These are phyloP conservation scores for Hirtodrosophila trivittata DNA, from an alignment of 2,888 invertebrate genomes.

Conservation along the genomic window DNA sequence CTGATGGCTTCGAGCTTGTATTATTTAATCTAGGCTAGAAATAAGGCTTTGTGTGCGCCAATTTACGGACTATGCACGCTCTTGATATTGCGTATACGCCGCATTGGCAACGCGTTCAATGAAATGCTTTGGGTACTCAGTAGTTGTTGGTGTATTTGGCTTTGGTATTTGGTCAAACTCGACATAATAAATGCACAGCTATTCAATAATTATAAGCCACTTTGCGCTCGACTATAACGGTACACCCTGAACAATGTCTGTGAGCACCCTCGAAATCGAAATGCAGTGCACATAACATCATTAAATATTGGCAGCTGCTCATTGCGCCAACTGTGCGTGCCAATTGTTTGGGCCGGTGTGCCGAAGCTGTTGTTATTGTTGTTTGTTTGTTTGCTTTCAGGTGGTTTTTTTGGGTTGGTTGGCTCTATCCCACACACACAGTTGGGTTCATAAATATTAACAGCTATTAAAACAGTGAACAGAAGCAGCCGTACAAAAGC, in stretches of 20 bases:
- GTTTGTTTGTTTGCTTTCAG: constrained; percentile 10
- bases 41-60: no score
- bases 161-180: neutral
- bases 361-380: constrained; percentile 10
- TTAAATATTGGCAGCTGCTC: constrained; percentile 69
- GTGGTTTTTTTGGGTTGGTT: constrained; percentile 30
- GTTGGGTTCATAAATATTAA: constrained; percentile 75
- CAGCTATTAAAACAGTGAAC: constrained; percentile 67
- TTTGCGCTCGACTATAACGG: constrained; percentile 40
- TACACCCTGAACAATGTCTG: constrained; percentile 15
- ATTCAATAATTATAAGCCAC: constrained; percentile 63
- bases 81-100: constrained; percentile 18
- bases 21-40: no score
- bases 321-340: constrained; percentile 28
- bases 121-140: constrained; percentile 11
- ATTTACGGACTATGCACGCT: neutral
- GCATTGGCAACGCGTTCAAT: neutral
- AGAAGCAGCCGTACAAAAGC: constrained; percentile 28
- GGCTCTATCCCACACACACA: constrained; percentile 36
- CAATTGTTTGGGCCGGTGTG: constrained; percentile 25
- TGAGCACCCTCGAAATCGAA: constrained; percentile 31
- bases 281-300: constrained; percentile 47
- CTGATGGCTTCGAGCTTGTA: no score
- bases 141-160: neutral
- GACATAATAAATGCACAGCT: constrained; percentile 34